Percentiles rank a stretch among this genome's conserved stretches.
phyloP scores from a whole-genome alignment of 2,797 vertebrate genomes.

The Sebastes alutus region DNA sequence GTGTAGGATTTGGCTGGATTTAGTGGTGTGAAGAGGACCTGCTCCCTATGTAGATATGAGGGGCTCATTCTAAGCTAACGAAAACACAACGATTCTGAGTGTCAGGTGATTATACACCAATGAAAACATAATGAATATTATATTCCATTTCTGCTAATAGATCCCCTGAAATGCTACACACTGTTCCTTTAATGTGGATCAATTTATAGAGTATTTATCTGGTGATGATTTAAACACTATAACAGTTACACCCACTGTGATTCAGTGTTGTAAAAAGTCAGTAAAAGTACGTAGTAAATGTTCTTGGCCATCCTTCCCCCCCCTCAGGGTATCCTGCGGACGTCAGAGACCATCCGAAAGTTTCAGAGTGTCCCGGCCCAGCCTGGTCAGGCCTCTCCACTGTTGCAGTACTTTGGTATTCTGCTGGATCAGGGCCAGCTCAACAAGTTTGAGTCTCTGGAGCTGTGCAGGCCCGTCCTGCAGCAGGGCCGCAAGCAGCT shows the following conservation, averaged over 20 bases:
- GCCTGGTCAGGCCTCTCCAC: constrained; percentile 90
- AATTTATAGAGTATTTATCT: not conserved
- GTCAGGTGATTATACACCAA: too few species aligned
- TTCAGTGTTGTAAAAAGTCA: not conserved
- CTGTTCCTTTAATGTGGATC: not conserved
- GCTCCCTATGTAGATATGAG: too few species aligned
- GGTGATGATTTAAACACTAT: not conserved
- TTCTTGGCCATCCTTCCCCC: not conserved
- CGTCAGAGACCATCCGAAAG: constrained; percentile 90
- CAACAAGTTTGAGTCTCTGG: constrained; percentile 93
- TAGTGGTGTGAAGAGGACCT: not conserved
- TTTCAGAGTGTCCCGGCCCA: constrained; percentile 92
- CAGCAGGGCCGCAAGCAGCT: constrained; percentile 94
- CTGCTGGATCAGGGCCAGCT: constrained; percentile 93
- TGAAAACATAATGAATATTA: not conserved
- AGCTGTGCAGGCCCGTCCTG: constrained; percentile 91
- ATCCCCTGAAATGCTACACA: not conserved
- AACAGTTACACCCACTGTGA: not conserved
- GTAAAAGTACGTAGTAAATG: not conserved
- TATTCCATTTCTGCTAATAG: not conserved
- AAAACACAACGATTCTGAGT: too few species aligned
- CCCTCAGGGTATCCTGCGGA: constrained; percentile 89
- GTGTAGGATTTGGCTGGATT: not conserved
- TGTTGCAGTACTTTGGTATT: constrained; percentile 94
- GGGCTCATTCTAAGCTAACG: too few species aligned